Base-by-base conservation (phyloP, 2,888 invertebrate genomes). In the Palloptera scutellata region DNA sequence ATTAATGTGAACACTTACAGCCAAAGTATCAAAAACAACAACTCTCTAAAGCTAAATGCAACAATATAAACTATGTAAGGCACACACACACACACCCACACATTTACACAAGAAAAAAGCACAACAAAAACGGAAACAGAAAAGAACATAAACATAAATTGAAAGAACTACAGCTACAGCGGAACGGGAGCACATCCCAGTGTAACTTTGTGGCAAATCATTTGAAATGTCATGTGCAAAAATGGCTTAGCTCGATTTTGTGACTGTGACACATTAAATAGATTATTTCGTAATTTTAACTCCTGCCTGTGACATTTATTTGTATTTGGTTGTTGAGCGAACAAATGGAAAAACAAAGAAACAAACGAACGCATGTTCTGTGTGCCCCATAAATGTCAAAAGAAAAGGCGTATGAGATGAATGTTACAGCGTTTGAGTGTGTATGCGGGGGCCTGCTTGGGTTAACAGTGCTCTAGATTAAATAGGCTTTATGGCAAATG, bases 241-340 rank as follows among this genome's bases (percentile, higher is more conserved):
- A 63, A 55, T 63, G 63, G 55, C 63, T 63, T 54, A 63, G 43
- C 20, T 54, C 45, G 48, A 48, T 63, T 54, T 63, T 54, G 40
- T 48, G 55, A 54, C 48, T 63, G 20, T 48, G 45, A 63, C 63
- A 63, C 63, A 43, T 63, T 63, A 63, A 63, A 55, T 63, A 63
- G 45, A 63, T 63, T 63, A 63, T 63, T 63, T 63, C 17, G 55
- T 55, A 54, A 55, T 63, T 63, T 43, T 41, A 13, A 13, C 19
- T 17, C 15, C 48, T 41, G 61, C 40, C 40, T 45, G 17, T 52
- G 52, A 61, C 52, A 61, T 52, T 61, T 61, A 61, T 61, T 30
- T 51, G 48, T 15, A 61, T 41, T 30, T 30, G 2, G 30, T 30
- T 30, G 30, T 30, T 30, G 30, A 30, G 6, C 30, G 30, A 30